These are phyloP conservation scores for Lasioglossum vierecki DNA, from an alignment of 2,888 invertebrate genomes.

Conservation along the genomic window DNA sequence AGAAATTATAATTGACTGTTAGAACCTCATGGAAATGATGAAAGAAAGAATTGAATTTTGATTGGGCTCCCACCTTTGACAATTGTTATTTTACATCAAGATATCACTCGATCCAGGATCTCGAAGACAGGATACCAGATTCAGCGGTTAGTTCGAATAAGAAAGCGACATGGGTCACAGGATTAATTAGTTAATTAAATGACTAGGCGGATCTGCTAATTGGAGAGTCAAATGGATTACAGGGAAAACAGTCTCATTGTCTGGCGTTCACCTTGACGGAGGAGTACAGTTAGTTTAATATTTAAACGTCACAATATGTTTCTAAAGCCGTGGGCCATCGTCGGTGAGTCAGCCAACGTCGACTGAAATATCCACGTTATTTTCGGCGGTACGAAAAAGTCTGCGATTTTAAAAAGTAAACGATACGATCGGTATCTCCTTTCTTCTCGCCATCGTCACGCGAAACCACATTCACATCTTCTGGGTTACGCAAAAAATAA, in stretches of 20 bases:
- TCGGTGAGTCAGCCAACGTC: constrained; percentile 2
- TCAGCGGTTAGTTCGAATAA: not conserved
- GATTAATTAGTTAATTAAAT: not conserved
- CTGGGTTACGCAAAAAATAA: not conserved
- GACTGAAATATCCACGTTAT: constrained; percentile 17
- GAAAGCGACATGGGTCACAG: not conserved
- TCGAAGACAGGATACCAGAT: not conserved
- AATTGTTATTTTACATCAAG: not conserved
- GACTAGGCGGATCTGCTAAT: not conserved
- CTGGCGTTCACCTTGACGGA: not conserved
- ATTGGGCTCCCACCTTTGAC: not conserved
- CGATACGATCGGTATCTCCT: not conserved
- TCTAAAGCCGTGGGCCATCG: not conserved
- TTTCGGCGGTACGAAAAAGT: constrained; percentile 15
- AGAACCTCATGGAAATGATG: no score
- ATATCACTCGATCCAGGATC: not conserved
- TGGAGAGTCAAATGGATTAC: not conserved
- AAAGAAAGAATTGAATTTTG: not conserved
- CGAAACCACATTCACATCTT: not conserved
- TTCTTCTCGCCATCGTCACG: not conserved
- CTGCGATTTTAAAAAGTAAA: not conserved
- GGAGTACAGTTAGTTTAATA: not conserved
- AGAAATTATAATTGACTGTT: no score
- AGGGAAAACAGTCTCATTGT: not conserved
- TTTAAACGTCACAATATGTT: constrained; percentile 4